Conservation (phyloP, 1,140 invertebrate species). For the Tetranychus cinnabarinus region DNA sequence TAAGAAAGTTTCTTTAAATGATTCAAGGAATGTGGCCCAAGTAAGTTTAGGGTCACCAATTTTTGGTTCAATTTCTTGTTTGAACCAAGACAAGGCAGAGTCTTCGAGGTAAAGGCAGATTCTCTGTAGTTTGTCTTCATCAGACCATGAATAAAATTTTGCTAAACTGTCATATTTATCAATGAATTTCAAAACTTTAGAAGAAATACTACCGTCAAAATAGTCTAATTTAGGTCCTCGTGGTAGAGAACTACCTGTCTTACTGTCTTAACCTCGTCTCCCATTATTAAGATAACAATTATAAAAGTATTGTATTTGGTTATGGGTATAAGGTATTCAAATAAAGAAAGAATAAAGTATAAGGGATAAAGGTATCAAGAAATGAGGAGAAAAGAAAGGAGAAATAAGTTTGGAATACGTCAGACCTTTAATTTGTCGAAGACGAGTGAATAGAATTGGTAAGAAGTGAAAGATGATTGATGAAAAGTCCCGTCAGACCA, state of each 20-base stretch:
- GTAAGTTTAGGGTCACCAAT: neutral
- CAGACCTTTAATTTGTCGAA: no score
- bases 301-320: no score
- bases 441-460: no score
- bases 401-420: no score
- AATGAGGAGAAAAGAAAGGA: no score
- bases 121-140: neutral
- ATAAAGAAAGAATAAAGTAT: no score
- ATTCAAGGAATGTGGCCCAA: neutral
- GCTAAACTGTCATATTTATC: neutral
- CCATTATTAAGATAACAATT: no score
- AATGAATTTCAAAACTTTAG: neutral
- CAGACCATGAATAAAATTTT: neutral
- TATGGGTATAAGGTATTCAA: no score
- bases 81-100: neutral
- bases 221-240: neutral
- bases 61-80: neutral
- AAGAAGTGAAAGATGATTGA: no score
- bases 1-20: neutral
- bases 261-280: no score
- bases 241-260: neutral
- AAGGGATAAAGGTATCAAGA: no score
- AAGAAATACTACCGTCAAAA: neutral
- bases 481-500: no score
- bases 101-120: neutral